Evolutionary conservation across 2,888 invertebrate genomes (phyloP).

Genomic region (Oligia fasciuncula): DNA sequence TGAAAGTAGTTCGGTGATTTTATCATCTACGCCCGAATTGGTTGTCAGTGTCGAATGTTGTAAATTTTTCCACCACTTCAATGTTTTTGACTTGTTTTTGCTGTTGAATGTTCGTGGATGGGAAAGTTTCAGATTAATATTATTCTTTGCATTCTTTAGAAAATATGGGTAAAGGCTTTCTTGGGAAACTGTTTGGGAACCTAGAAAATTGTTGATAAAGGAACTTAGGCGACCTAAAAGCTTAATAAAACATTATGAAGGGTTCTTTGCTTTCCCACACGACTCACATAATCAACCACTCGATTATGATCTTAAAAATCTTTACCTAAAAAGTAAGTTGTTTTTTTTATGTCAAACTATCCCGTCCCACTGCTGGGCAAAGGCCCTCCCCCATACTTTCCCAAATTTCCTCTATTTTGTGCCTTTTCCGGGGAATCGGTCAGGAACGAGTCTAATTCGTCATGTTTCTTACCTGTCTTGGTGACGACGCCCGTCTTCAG

Average conservation of each 20-base stretch:
- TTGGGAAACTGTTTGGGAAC: not conserved
- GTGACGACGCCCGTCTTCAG: too few species aligned
- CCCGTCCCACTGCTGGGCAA: not conserved
- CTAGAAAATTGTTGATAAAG: not conserved
- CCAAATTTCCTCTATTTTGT: too few species aligned
- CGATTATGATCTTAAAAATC: not conserved
- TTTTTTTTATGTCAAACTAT: not conserved
- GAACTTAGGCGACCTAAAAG: not conserved
- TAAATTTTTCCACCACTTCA: conserved; percentile 77
- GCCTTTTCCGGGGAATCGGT: too few species aligned
- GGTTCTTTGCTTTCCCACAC: not conserved
- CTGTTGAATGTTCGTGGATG: conserved; percentile 55
- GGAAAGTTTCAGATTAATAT: conserved; percentile 55
- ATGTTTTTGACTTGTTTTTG: conserved; percentile 70
- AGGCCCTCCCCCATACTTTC: not conserved
- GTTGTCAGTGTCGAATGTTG: conserved; percentile 76
- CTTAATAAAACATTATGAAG: not conserved
- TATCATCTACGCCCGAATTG: conserved; percentile 77
- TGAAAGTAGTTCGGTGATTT: conserved; percentile 69
- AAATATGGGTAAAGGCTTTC: not conserved
- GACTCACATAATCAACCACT: not conserved
- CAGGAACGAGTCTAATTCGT: too few species aligned
- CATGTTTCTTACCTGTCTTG: too few species aligned
- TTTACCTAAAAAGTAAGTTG: not conserved
- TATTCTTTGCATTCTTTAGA: not conserved